phyloP scores from a whole-genome alignment of 2,113 vertebrate species.

The Xiphias gladius region DNA sequence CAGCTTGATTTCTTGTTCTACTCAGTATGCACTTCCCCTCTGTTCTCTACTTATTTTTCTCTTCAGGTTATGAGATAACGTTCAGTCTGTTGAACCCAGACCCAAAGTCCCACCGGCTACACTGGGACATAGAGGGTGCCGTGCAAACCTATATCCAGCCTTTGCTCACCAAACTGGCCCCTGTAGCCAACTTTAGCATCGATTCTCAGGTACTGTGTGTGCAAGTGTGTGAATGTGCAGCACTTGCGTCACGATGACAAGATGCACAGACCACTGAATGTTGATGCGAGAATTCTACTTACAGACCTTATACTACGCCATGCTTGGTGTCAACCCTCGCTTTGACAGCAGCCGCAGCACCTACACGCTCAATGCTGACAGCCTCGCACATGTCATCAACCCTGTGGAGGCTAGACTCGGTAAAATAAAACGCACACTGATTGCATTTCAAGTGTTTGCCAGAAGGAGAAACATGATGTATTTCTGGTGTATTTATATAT shows the following conservation, averaged over 20 bases:
- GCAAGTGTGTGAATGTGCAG: neutral
- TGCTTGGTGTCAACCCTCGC: slow-evolving; percentile 93
- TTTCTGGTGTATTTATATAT: neutral
- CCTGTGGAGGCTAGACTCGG: slow-evolving; percentile 95
- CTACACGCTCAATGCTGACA: slow-evolving; percentile 90
- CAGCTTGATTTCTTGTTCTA: neutral
- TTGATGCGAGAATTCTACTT: neutral
- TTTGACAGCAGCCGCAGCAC: slow-evolving; percentile 87
- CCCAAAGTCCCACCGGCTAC: slow-evolving; percentile 90
- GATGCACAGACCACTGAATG: neutral
- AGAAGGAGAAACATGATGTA: neutral
- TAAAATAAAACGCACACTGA: slow-evolving; percentile 68
- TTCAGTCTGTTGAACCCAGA: slow-evolving; percentile 97
- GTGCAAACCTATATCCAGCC: slow-evolving; percentile 89
- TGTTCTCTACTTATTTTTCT: neutral
- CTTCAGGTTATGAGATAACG: slow-evolving; percentile 95
- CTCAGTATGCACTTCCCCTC: neutral
- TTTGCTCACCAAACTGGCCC: slow-evolving; percentile 88
- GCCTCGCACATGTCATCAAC: slow-evolving; percentile 96
- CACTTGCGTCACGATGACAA: neutral
- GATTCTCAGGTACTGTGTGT: slow-evolving; percentile 91
- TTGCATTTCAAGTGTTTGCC: neutral
- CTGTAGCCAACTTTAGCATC: slow-evolving; percentile 93
- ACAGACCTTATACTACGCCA: slow-evolving; percentile 92
- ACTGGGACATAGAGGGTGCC: slow-evolving; percentile 94